Conservation (phyloP, 2,797 vertebrate genomes). For the Xenentodon cancila region DNA sequence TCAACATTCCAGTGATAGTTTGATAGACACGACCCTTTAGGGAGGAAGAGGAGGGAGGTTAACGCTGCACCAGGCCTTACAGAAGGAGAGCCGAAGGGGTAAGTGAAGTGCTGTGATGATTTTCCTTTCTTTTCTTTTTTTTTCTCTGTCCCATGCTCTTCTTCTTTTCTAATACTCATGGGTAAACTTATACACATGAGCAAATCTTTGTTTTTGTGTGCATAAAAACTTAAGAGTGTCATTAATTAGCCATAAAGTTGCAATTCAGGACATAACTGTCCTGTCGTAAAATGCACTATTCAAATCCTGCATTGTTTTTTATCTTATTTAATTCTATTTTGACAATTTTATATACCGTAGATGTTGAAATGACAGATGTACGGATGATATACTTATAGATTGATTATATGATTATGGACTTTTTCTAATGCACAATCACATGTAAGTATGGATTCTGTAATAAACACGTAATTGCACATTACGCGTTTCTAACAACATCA, state of each 20-base stretch:
- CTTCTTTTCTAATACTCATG: conserved; percentile 63
- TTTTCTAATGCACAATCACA: background rate
- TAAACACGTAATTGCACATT: background rate
- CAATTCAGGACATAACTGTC: background rate
- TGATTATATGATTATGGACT: too few species aligned
- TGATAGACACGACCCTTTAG: conserved; percentile 65
- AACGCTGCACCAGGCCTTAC: conserved; percentile 17
- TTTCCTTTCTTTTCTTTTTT: conserved; percentile 59
- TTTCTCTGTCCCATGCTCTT: conserved; percentile 69
- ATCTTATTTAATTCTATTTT: too few species aligned
- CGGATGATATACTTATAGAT: too few species aligned
- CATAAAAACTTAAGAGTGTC: background rate
- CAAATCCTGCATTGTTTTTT: too few species aligned
- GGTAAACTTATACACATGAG: conserved; percentile 1
- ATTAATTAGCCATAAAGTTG: background rate
- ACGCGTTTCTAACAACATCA: background rate
- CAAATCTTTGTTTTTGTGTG: background rate
- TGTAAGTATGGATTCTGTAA: background rate
- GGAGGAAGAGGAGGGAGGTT: conserved; percentile 36
- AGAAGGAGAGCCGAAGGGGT: conserved; percentile 41
- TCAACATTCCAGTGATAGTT: conserved; percentile 72
- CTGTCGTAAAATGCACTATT: too few species aligned
- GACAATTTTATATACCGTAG: too few species aligned
- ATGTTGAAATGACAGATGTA: too few species aligned
- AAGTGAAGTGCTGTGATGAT: conserved; percentile 58